These are phyloP conservation scores for Amazona vittata DNA, from an alignment of 2,113 vertebrate genomes.

Conservation along the genomic window DNA sequence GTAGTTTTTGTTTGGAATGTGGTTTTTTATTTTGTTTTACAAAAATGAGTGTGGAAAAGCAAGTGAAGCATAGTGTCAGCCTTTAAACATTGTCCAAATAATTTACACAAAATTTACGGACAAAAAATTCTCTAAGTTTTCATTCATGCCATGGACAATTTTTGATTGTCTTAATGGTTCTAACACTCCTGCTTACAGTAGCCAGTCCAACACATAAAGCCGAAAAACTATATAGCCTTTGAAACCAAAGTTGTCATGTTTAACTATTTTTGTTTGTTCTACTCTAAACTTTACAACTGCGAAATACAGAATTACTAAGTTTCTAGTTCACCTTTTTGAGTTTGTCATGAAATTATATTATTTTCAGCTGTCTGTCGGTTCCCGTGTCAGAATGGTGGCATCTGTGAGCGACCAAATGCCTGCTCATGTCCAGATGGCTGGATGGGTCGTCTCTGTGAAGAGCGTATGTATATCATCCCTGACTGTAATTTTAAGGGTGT, in stretches of 20 bases:
- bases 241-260: background rate
- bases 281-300: background rate
- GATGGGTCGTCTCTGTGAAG: conserved; percentile 97
- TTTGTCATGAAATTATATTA: background rate
- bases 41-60: background rate
- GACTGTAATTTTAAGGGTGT: background rate
- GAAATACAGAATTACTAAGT: background rate
- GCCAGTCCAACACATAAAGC: background rate
- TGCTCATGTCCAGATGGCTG: conserved; percentile 93
- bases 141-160: background rate
- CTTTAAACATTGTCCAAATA: background rate
- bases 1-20: background rate
- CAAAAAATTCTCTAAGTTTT: background rate
- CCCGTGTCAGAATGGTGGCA: conserved; percentile 92
- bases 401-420: conserved; percentile 91
- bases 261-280: background rate
- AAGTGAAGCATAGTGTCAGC: background rate
- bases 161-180: background rate
- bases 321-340: background rate
- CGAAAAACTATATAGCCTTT: background rate
- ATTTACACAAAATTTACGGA: background rate
- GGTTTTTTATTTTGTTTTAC: background rate
- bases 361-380: conserved; percentile 91
- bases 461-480: conserved; percentile 83
- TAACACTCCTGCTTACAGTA: background rate